These are phyloP conservation scores for Brachionus calyciflorus DNA, from an alignment of 1,140 invertebrate genomes.

Conservation along the genomic window DNA sequence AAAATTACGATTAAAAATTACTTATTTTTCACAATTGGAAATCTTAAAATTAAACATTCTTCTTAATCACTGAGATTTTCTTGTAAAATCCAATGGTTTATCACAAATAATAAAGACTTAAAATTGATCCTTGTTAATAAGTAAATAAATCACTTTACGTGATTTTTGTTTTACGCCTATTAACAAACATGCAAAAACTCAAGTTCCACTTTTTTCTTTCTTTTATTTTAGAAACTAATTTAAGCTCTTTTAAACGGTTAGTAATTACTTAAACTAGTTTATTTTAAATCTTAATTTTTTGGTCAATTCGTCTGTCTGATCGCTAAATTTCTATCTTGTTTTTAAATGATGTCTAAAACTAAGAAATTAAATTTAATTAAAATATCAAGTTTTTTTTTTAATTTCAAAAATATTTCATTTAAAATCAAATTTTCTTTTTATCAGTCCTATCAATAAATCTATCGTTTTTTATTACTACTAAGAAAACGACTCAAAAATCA, in stretches of 20 bases:
- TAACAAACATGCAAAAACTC: background rate
- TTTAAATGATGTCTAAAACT: no score
- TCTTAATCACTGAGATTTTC: no score
- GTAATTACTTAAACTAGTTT: background rate
- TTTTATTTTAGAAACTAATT: no score
- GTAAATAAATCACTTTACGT: constrained; percentile 3
- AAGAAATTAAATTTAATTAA: background rate
- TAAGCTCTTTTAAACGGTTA: background rate
- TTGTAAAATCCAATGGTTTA: no score
- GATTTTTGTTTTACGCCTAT: constrained; percentile 33
- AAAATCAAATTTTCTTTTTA: no score
- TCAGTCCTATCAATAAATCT: background rate
- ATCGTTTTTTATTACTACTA: background rate
- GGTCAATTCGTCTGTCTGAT: constrained; percentile 29
- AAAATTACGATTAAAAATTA: no score
- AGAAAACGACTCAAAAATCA: background rate
- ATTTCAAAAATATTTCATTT: no score
- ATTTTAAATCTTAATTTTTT: background rate
- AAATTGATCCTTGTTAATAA: no score
- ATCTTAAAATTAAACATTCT: constrained; percentile 21
- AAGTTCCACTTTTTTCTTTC: no score
- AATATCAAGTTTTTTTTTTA: constrained; percentile 1
- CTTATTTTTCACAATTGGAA: background rate
- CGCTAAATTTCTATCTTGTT: no score
- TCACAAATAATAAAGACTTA: no score